Percentiles rank a stretch among this genome's conserved stretches.
These are phyloP conservation scores for Chromobotia macracanthus DNA, from an alignment of 2,797 vertebrate species.

Conservation along the genomic window DNA sequence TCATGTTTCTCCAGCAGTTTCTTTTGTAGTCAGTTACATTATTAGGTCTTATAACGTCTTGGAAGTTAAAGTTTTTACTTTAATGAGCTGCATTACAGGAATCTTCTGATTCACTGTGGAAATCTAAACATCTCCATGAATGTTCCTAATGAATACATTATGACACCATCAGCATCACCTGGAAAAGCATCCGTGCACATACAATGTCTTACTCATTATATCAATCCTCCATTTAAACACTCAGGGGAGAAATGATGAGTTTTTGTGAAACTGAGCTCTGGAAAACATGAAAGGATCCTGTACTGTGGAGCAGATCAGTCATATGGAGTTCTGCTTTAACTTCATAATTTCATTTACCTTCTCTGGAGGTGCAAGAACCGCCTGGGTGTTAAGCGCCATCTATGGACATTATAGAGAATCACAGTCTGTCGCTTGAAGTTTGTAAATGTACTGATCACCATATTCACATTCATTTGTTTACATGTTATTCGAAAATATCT, in stretches of 20 bases:
- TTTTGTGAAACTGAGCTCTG: too few species aligned
- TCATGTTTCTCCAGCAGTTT: background rate
- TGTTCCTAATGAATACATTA: background rate
- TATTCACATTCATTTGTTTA: too few species aligned
- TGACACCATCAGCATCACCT: conserved; percentile 9
- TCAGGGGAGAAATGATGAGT: too few species aligned
- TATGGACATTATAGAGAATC: conserved; percentile 7
- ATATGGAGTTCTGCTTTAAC: background rate
- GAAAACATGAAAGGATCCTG: background rate
- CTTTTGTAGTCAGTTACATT: background rate
- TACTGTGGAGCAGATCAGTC: background rate
- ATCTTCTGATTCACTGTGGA: conserved; percentile 42
- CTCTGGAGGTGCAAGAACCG: background rate
- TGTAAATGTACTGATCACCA: too few species aligned
- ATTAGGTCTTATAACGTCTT: background rate
- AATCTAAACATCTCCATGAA: conserved; percentile 15
- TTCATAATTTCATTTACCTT: background rate
- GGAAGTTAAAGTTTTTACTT: background rate
- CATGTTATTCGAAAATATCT: too few species aligned
- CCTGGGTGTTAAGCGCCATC: conserved; percentile 40
- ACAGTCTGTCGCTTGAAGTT: background rate
- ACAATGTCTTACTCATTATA: conserved; percentile 18
- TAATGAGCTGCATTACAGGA: conserved; percentile 35
- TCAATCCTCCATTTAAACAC: too few species aligned
- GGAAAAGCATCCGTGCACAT: background rate